A percentile compares a stretch with the other conserved stretches of the same genome.
Conservation (phyloP, 2,888 invertebrate species). For the Margaritifera margaritifera region DNA sequence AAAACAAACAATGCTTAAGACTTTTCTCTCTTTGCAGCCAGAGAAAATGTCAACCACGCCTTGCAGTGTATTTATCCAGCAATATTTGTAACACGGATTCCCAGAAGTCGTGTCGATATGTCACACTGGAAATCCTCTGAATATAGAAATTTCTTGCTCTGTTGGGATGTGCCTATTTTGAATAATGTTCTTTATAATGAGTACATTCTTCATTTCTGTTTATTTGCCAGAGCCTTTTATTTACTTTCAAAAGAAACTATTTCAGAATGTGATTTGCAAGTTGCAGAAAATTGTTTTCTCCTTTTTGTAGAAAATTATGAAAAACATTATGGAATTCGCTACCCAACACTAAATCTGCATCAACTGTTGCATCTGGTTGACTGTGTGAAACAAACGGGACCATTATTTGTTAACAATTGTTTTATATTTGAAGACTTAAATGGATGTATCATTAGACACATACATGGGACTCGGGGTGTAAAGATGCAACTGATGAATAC, state of each 20-base stretch:
- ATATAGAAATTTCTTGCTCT: conserved; percentile 20
- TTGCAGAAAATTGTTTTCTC: conserved; percentile 4
- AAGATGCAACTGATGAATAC: too few relatives aligned
- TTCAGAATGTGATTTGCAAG: conserved; percentile 3
- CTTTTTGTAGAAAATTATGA: conserved; percentile 11
- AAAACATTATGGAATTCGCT: conserved; percentile 8
- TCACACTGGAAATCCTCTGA: conserved; percentile 20
- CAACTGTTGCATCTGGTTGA: conserved; percentile 16
- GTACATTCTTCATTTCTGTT: conserved; percentile 12
- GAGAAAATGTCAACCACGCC: conserved; percentile 6
- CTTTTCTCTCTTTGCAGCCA: conserved; percentile 7
- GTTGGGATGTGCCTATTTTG: conserved; percentile 16
- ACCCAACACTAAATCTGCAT: conserved; percentile 15
- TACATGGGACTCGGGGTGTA: conserved; percentile 14
- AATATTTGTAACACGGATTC: conserved; percentile 18
- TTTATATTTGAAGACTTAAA: conserved; percentile 26
- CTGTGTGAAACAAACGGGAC: conserved; percentile 5
- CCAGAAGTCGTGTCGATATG: conserved; percentile 8
- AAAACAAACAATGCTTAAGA: conserved; percentile 6
- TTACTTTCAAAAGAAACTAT: conserved; percentile 11
- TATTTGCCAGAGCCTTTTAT: conserved; percentile 11
- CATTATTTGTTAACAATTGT: conserved; percentile 22
- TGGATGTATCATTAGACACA: conserved; percentile 19
- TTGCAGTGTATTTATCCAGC: conserved; percentile 13
- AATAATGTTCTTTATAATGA: too few relatives aligned